Conservation (phyloP, 2,888 invertebrate genomes). For the Ormyrus nitidulus region DNA sequence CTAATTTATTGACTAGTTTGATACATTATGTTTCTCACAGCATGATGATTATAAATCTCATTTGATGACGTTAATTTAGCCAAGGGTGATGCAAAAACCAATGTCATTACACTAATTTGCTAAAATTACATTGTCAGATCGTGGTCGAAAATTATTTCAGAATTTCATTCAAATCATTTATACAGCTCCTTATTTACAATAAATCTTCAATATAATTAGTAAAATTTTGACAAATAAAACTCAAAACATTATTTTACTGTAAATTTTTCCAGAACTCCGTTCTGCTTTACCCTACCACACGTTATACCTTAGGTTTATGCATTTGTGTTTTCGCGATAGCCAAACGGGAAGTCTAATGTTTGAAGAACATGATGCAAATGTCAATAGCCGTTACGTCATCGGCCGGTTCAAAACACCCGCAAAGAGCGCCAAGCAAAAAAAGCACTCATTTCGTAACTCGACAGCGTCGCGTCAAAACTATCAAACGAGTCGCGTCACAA, state of each 20-base stretch:
- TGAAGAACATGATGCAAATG: conserved; percentile 30
- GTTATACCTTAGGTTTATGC: no score
- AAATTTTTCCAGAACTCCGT: no score
- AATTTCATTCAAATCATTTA: no score
- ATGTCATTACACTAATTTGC: conserved; percentile 24
- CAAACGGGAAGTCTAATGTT: not conserved
- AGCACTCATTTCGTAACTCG: conserved; percentile 18
- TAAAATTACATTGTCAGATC: not conserved
- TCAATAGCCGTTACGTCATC: conserved; percentile 13
- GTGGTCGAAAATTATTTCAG: not conserved
- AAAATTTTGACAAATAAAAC: no score
- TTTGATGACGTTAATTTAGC: not conserved
- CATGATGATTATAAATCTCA: conserved; percentile 21
- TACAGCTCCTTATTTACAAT: no score
- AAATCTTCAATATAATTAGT: not conserved
- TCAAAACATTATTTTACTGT: no score
- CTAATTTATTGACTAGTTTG: not conserved
- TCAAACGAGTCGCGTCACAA: no score
- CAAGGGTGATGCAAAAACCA: conserved; percentile 26
- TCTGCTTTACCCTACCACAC: no score
- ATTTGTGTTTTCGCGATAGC: not conserved
- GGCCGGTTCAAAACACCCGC: not conserved
- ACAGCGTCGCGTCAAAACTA: no score
- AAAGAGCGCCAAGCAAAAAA: not conserved
- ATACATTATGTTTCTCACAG: conserved; percentile 4